phyloP scores from a whole-genome alignment of 92 coral and sea anemone genomes.

The Porites evermanni region DNA sequence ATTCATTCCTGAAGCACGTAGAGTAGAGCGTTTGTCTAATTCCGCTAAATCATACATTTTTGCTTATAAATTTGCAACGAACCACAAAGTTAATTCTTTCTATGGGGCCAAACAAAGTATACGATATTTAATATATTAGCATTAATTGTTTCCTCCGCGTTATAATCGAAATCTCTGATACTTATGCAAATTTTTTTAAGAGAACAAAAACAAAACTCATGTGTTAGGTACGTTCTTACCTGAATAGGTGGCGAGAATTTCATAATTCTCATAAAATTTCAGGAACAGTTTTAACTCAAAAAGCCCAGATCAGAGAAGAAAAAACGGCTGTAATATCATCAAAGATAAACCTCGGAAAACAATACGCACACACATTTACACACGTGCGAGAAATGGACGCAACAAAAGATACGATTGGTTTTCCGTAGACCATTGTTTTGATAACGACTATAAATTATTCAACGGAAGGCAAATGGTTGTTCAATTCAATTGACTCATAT shows the following conservation, averaged over 20 bases:
- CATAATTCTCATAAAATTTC: not conserved
- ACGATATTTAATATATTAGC: not conserved
- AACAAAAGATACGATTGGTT: constrained; percentile 35
- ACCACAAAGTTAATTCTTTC: not conserved
- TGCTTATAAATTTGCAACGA: not conserved
- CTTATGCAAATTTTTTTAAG: not conserved
- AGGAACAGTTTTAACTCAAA: too few species aligned
- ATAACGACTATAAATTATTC: not conserved
- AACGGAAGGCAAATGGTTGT: constrained; percentile 8
- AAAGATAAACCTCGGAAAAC: not conserved
- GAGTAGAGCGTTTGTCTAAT: not conserved
- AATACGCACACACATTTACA: constrained; percentile 35
- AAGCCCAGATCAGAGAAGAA: not conserved
- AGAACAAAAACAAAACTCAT: not conserved
- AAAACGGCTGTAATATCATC: not conserved
- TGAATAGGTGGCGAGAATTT: not conserved
- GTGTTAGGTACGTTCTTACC: not conserved
- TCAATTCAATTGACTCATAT: not conserved
- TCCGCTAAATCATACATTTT: not conserved
- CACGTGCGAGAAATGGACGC: constrained; percentile 33
- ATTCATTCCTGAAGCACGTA: not conserved
- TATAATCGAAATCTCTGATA: not conserved
- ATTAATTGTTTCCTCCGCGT: constrained; percentile 10
- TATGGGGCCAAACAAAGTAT: not conserved
- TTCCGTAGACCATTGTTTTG: not conserved